A percentile compares a stretch with the other conserved stretches of the same genome.
phyloP scores from a whole-genome alignment of 30 jellyfish, hydroid and myxozoan species.

The Cassiopea xamachana region DNA sequence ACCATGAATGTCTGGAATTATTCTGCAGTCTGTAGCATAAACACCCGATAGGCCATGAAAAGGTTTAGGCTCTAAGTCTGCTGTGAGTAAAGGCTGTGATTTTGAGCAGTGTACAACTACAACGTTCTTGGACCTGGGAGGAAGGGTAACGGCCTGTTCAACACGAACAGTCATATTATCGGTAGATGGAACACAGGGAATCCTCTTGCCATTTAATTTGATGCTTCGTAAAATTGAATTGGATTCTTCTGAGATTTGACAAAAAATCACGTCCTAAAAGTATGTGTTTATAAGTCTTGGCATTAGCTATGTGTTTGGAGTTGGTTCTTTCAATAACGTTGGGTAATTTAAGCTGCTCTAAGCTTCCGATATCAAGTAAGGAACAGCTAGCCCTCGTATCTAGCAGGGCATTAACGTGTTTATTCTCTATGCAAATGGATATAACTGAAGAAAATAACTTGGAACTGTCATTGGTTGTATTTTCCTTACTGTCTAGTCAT shows the following conservation, averaged over 20 bases:
- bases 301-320: neutral
- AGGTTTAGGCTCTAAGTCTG: neutral
- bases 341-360: neutral
- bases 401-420: neutral
- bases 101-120: neutral
- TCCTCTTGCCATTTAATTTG: neutral
- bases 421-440: neutral
- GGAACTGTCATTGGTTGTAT: neutral
- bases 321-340: neutral
- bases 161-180: neutral
- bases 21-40: neutral
- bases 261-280: neutral
- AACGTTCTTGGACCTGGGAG: neutral
- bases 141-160: neutral
- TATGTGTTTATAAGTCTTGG: neutral
- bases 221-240: neutral
- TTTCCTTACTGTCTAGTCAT: neutral
- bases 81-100: neutral
- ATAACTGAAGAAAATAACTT: neutral
- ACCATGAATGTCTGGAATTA: neutral
- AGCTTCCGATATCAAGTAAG: neutral
- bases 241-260: neutral
- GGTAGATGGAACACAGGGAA: neutral
- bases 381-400: neutral
- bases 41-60: neutral